Conservation (phyloP, 1,140 invertebrate genomes). For the Lethrus apterus region DNA sequence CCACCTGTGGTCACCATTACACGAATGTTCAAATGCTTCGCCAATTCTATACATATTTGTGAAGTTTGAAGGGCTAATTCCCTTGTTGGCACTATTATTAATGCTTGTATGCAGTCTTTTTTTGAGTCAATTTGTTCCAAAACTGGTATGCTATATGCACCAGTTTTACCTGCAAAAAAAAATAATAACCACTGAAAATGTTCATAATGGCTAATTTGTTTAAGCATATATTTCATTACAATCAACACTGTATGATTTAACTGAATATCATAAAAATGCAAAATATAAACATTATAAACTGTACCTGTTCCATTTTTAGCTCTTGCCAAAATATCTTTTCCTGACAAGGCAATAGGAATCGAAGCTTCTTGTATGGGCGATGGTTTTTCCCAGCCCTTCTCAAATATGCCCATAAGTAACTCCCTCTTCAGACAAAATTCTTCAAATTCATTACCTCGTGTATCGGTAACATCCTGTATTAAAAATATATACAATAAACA, state of each 20-base stretch:
- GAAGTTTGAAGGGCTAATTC: constrained; percentile 98
- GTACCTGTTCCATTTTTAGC: constrained; percentile 97
- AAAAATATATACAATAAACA: constrained; percentile 4
- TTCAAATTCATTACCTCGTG: constrained; percentile 99
- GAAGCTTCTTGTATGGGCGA: constrained; percentile 99
- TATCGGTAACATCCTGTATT: constrained; percentile 97
- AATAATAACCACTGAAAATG: constrained; percentile 1
- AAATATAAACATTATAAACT: too few relatives aligned
- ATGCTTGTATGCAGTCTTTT: constrained; percentile 89
- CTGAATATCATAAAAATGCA: too few relatives aligned
- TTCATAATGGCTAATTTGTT: too few relatives aligned
- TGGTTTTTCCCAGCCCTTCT: constrained; percentile 99
- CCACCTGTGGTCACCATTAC: constrained; percentile 98
- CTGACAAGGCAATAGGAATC: constrained; percentile 95
- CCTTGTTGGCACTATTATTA: constrained; percentile 97
- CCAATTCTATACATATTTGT: constrained; percentile 98
- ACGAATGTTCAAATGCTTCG: constrained; percentile 91
- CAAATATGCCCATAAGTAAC: constrained; percentile 99
- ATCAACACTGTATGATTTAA: too few relatives aligned
- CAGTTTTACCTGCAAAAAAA: constrained; percentile 74
- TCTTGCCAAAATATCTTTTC: constrained; percentile 94
- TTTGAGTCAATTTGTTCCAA: constrained; percentile 89
- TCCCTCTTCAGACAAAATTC: constrained; percentile 97
- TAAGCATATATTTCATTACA: too few relatives aligned
- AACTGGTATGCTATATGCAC: constrained; percentile 98